These are phyloP conservation scores for Drosophila orena DNA, from an alignment of 1,140 invertebrate genomes.

Conservation along the genomic window DNA sequence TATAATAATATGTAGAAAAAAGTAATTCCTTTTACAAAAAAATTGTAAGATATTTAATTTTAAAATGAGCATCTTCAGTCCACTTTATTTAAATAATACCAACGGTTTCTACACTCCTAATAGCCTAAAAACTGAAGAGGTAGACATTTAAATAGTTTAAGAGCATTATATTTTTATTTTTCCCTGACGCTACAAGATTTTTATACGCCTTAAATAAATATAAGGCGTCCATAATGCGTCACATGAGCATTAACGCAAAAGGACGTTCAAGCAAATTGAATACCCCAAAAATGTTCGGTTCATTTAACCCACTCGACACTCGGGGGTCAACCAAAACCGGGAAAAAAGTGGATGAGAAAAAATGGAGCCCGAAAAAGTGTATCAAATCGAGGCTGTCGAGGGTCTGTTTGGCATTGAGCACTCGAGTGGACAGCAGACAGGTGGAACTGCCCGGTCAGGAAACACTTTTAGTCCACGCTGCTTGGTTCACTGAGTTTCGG, in stretches of 20 bases:
- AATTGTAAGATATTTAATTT: not conserved
- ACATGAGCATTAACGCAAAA: constrained; percentile 29
- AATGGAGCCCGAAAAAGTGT: constrained; percentile 23
- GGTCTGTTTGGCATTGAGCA: constrained; percentile 63
- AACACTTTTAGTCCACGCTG: constrained; percentile 53
- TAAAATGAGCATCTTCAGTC: too few relatives aligned
- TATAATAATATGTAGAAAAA: too few relatives aligned
- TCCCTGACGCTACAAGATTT: not conserved
- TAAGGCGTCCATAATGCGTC: constrained; percentile 43
- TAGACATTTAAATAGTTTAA: too few relatives aligned
- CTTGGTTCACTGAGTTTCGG: constrained; percentile 65
- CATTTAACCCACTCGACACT: constrained; percentile 50
- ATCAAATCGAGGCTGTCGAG: constrained; percentile 33
- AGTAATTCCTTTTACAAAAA: not conserved
- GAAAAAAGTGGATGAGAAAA: constrained; percentile 18
- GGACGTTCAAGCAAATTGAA: constrained; percentile 48
- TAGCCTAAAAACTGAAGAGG: too few relatives aligned
- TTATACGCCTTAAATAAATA: constrained; percentile 5
- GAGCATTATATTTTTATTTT: too few relatives aligned
- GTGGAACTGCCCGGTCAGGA: constrained; percentile 31
- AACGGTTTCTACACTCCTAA: too few relatives aligned
- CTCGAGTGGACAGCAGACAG: constrained; percentile 60
- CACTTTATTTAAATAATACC: too few relatives aligned
- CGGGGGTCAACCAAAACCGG: constrained; percentile 15
- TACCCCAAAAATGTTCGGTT: constrained; percentile 64